Conservation (phyloP, 2,888 invertebrate genomes). For the Carabus problematicus region DNA sequence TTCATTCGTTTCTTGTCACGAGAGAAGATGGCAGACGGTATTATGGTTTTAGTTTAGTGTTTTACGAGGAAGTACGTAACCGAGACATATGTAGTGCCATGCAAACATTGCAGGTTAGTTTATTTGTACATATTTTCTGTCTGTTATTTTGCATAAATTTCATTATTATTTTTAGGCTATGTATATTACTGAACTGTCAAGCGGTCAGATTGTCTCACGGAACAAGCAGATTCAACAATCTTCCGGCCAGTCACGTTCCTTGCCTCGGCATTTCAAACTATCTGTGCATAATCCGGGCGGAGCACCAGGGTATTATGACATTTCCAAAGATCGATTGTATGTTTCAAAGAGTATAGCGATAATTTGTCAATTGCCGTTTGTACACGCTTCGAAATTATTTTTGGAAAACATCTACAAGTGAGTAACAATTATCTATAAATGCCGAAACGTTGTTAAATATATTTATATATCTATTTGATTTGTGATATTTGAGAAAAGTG, state of each 20-base stretch:
- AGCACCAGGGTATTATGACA: constrained; percentile 88
- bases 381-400: constrained; percentile 85
- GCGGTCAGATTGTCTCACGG: constrained; percentile 74
- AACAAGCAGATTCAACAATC: constrained; percentile 66
- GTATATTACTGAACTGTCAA: constrained; percentile 89
- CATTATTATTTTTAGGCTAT: constrained; percentile 69
- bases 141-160: constrained; percentile 9
- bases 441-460: too few relatives aligned
- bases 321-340: constrained; percentile 91
- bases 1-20: constrained; percentile 97
- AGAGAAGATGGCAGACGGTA: constrained; percentile 94
- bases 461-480: neutral
- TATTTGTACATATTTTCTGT: constrained; percentile 12
- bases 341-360: constrained; percentile 96
- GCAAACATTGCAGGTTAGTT: constrained; percentile 86
- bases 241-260: constrained; percentile 78
- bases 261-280: constrained; percentile 89
- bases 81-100: constrained; percentile 93
- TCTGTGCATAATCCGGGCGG: constrained; percentile 77
- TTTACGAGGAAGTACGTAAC: constrained; percentile 95
- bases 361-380: constrained; percentile 89
- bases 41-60: constrained; percentile 94
- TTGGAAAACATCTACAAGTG: constrained; percentile 87
- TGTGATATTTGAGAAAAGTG: neutral
- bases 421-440: constrained; percentile 52